Evolutionary conservation across 1,140 invertebrate genomes (phyloP).

Genomic region (Campoletis sonorensis): DNA sequence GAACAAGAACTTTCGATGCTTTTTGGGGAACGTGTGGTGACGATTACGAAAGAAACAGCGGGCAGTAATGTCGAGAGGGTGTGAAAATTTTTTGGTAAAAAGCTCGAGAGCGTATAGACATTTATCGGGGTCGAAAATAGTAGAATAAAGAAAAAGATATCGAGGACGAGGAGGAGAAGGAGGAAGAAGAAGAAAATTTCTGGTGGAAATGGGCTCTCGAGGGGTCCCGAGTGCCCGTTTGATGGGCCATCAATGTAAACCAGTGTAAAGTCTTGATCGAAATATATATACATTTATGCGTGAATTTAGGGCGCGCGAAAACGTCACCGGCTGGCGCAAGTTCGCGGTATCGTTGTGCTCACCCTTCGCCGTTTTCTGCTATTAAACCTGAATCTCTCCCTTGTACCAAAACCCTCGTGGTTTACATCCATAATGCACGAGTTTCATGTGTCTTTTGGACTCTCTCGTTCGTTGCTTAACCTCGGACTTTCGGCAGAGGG

Average conservation of each 20-base stretch:
- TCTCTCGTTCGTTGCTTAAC: background rate
- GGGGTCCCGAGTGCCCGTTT: constrained; percentile 67
- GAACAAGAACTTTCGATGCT: background rate
- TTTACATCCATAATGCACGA: constrained; percentile 41
- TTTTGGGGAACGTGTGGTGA: background rate
- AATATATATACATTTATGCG: constrained; percentile 1
- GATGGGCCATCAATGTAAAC: constrained; percentile 72
- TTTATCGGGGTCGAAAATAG: constrained; percentile 27
- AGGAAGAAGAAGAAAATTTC: constrained; percentile 51
- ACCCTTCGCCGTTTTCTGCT: constrained; percentile 22
- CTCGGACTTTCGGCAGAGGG: background rate
- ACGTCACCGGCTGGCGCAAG: constrained; percentile 42
- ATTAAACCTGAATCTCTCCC: background rate
- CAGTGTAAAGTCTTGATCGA: constrained; percentile 66
- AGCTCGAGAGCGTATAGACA: background rate
- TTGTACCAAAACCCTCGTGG: constrained; percentile 32
- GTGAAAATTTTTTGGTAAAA: constrained; percentile 20
- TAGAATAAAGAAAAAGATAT: constrained; percentile 16
- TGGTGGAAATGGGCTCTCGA: constrained; percentile 64
- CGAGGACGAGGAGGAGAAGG: background rate
- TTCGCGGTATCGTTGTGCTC: constrained; percentile 15
- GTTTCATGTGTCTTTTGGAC: background rate
- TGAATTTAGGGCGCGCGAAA: constrained; percentile 11
- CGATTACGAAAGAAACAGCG: constrained; percentile 18
- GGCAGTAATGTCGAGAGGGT: constrained; percentile 26